phyloP scores from a whole-genome alignment of 2,888 invertebrate genomes.

The Lasioglossum malachurum region DNA sequence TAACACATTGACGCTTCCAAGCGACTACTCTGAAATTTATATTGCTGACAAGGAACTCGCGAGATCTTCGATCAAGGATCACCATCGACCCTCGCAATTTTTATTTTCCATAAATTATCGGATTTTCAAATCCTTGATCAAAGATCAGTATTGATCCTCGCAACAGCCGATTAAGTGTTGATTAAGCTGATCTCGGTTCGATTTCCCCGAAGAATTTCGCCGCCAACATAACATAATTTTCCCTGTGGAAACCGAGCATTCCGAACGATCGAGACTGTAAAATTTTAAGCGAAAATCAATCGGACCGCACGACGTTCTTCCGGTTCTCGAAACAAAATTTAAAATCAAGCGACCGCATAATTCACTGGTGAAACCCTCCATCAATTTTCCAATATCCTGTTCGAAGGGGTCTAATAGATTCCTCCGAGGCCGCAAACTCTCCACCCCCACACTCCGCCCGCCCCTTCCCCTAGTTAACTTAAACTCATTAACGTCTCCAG shows the following conservation, averaged over 20 bases:
- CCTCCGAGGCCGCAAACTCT: neutral
- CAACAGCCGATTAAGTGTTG: neutral
- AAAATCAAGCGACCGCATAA: conserved; percentile 35
- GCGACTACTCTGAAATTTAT: no score
- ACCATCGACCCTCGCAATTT: no score
- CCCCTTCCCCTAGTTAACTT: neutral
- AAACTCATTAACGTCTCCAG: conserved; percentile 34
- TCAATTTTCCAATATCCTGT: conserved; percentile 41
- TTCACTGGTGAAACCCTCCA: conserved; percentile 19
- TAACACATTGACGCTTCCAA: neutral
- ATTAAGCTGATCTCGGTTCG: no score
- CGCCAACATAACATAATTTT: neutral
- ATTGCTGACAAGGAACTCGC: no score
- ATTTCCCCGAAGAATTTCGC: neutral
- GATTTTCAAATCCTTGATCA: neutral
- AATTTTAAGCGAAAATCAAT: neutral
- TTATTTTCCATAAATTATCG: no score
- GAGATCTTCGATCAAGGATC: no score
- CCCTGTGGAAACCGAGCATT: neutral
- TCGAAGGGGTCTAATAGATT: conserved; percentile 28
- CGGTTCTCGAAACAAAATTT: conserved; percentile 8
- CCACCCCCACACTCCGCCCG: neutral
- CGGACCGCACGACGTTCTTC: neutral
- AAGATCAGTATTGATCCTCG: neutral
- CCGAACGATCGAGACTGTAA: neutral